Conservation (phyloP, 2,797 vertebrate species). For the Scleropages formosus region DNA sequence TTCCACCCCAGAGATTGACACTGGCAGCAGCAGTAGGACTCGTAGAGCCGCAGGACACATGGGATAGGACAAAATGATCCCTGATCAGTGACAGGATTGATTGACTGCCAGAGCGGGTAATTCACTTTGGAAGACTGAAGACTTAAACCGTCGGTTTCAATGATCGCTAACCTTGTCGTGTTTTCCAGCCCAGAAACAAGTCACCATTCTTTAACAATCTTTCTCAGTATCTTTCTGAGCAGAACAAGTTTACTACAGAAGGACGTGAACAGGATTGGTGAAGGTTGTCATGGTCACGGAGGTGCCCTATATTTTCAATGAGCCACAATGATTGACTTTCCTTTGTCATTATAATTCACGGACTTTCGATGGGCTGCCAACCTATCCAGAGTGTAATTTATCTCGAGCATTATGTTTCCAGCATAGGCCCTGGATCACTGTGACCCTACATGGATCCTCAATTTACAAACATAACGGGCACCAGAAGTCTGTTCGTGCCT, state of each 20-base stretch:
- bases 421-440: no score
- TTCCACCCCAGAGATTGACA: neutral
- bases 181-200: neutral
- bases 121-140: neutral
- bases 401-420: no score
- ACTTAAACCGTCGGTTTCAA: neutral
- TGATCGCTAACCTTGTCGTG: constrained; percentile 1
- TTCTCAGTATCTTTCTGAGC: neutral
- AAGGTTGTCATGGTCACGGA: neutral
- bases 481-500: no score
- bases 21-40: neutral
- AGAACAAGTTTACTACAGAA: neutral
- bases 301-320: neutral
- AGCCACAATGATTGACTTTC: constrained; percentile 1
- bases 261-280: neutral
- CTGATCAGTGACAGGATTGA: constrained; percentile 16
- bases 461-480: no score
- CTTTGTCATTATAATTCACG: neutral
- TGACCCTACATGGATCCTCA: no score
- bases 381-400: no score
- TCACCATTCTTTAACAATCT: neutral
- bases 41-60: neutral
- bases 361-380: no score
- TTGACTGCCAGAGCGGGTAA: neutral
- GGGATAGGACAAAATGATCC: constrained; percentile 10